Evolutionary conservation across 1,140 invertebrate genomes (phyloP).

Genomic region (Bombyx mandarina): DNA sequence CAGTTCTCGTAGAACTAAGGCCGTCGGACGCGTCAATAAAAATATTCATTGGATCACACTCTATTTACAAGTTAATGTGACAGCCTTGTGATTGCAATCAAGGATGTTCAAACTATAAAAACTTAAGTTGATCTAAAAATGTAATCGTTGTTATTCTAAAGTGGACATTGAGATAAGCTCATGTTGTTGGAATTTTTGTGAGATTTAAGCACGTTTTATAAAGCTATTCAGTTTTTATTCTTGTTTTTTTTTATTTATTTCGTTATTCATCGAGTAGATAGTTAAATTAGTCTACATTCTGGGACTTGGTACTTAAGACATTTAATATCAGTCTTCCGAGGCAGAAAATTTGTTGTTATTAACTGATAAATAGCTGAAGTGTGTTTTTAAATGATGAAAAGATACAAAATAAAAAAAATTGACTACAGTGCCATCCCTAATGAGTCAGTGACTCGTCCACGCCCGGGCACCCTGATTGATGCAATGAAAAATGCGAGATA

Average conservation of each 20-base stretch:
- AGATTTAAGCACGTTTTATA: too few species aligned
- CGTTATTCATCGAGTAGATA: too few species aligned
- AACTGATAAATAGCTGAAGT: too few species aligned
- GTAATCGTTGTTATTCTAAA: not conserved
- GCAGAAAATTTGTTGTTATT: too few species aligned
- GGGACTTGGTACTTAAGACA: too few species aligned
- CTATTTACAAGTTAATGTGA: conserved; percentile 57
- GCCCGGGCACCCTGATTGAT: conserved; percentile 51
- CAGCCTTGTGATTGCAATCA: conserved; percentile 28
- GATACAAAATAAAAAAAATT: conserved; percentile 1
- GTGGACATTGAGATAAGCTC: not conserved
- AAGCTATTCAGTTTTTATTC: too few species aligned
- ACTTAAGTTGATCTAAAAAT: not conserved
- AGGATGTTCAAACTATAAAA: conserved; percentile 24
- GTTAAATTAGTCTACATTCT: too few species aligned
- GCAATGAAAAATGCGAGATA: conserved; percentile 64
- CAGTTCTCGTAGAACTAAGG: conserved; percentile 17
- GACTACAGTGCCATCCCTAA: conserved; percentile 28
- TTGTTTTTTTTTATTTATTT: too few species aligned
- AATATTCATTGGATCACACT: conserved; percentile 66
- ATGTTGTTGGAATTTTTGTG: not conserved
- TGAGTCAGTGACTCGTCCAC: conserved; percentile 17
- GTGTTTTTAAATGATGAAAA: too few species aligned
- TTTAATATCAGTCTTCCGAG: too few species aligned
- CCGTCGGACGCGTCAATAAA: conserved; percentile 57